These are phyloP conservation scores for Myathropa florea DNA, from an alignment of 2,888 invertebrate genomes.

Conservation along the genomic window DNA sequence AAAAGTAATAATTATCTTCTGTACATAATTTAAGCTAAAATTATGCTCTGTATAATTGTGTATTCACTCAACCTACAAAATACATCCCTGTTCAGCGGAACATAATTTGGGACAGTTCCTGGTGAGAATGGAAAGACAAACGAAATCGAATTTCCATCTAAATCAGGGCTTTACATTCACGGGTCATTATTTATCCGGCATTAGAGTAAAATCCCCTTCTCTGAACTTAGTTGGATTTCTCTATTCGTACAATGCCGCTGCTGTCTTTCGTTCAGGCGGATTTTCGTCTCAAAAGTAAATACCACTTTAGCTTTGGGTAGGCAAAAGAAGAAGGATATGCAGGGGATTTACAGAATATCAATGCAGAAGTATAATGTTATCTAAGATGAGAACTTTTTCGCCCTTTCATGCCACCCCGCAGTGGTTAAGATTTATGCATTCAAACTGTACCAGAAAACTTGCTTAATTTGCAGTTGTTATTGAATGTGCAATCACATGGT, in stretches of 20 bases:
- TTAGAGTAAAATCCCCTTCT: constrained; percentile 73
- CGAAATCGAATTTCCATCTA: constrained; percentile 73
- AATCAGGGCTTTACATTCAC: constrained; percentile 72
- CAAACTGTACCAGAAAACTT: not conserved
- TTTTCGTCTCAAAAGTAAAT: constrained; percentile 66
- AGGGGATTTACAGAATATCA: constrained; percentile 63
- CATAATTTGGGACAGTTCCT: constrained; percentile 38
- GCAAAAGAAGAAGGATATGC: constrained; percentile 59
- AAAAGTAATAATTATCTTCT: not conserved
- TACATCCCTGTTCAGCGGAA: constrained; percentile 16
- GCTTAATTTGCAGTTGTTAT: constrained; percentile 27
- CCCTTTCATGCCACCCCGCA: constrained; percentile 4
- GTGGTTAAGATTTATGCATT: constrained; percentile 50
- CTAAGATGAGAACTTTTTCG: constrained; percentile 61
- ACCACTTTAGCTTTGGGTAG: constrained; percentile 61
- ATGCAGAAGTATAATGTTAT: constrained; percentile 62
- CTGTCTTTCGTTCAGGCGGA: constrained; percentile 38
- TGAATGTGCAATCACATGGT: constrained; percentile 20
- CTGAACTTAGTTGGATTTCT: constrained; percentile 65
- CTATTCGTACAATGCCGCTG: constrained; percentile 18
- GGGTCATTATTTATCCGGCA: constrained; percentile 74
- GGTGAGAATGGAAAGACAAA: constrained; percentile 24
- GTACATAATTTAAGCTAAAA: not conserved
- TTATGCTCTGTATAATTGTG: not conserved
- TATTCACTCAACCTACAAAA: constrained; percentile 11